Base-by-base conservation (phyloP, 2,888 invertebrate genomes). In the Plagiodera versicolora region DNA sequence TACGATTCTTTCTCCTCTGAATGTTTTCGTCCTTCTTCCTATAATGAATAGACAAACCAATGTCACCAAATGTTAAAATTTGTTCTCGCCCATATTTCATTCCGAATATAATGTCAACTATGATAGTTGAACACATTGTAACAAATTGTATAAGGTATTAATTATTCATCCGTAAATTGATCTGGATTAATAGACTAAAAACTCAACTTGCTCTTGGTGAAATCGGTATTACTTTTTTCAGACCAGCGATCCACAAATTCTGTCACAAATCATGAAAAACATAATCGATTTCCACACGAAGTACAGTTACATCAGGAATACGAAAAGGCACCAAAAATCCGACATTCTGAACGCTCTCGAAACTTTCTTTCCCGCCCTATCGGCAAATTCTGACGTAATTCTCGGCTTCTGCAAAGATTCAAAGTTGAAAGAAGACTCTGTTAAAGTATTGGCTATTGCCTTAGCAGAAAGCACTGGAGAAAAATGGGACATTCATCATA, bases 371-470 rank as follows among this genome's bases (percentile, higher is more conserved):
- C 11, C 30, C 9, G 20, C 39, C 10, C 17, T 64, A 16, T 14
- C 39, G 17, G 17, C 60, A 16, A 35, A 32, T 8, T 60, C 54
- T 1, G 56, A 64, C 18, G 10, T 35, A 16, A 39, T 64, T 11
- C 19, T 61, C 17, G n/a, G 35, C 4, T 46, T 63, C 9, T 58
- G 49, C 17, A 20, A 8, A 11, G 51, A 47, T 24, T 35, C 46
- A 24, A 50, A 44, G 28, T 50, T 66, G 30, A 54, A 56, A 14
- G 16, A 45, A 0, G 59, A 58, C 14, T 51, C 60, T n/a, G 19
- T 50, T 4, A 66, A 30, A 32, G 32, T 66, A 18, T 56, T 66
- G 18, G 19, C 63, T 5, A 30, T 56, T 8, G 18, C 63, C 14
- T 18, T 66, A 11, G 49, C 20, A 10, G 55, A 60, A 17, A 51